Evolutionary conservation across 2,888 invertebrate genomes (phyloP).

Genomic region (Plagodis dolabraria): DNA sequence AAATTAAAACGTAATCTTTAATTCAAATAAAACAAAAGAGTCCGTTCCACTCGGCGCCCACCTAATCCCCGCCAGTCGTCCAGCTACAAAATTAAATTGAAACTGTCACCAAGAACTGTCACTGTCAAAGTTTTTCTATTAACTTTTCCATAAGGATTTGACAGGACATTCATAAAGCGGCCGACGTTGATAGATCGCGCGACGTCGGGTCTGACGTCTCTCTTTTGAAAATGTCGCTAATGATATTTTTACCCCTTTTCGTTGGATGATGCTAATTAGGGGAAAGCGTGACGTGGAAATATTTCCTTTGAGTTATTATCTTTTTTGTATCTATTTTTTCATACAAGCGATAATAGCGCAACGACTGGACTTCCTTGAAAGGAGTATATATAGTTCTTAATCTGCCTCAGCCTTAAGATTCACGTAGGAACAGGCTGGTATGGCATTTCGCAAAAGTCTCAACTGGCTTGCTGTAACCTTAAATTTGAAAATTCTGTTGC

Average conservation of each 20-base stretch:
- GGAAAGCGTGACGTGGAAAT: conserved; percentile 4
- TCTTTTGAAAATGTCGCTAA: conserved; percentile 40
- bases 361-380: too few relatives aligned
- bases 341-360: too few relatives aligned
- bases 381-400: too few relatives aligned
- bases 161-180: conserved; percentile 77
- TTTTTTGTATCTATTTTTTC: too few relatives aligned
- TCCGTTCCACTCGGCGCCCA: conserved; percentile 30
- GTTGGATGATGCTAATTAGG: conserved; percentile 15
- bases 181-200: conserved; percentile 72
- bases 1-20: neutral
- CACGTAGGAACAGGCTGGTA: too few relatives aligned
- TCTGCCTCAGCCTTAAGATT: too few relatives aligned
- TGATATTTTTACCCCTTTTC: conserved; percentile 34
- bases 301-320: neutral
- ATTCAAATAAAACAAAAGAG: conserved; percentile 33
- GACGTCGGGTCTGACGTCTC: conserved; percentile 37
- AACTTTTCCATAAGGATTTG: conserved; percentile 79
- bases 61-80: conserved; percentile 46
- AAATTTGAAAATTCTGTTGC: too few relatives aligned
- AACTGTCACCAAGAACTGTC: conserved; percentile 70
- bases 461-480: too few relatives aligned
- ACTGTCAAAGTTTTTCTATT: conserved; percentile 81
- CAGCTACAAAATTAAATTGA: conserved; percentile 69
- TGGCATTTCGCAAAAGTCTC: too few relatives aligned